Evolutionary conservation across 2,888 invertebrate species (phyloP), one percentile per base, ranked within the genome.

Genomic region (Formica aserva): DNA sequence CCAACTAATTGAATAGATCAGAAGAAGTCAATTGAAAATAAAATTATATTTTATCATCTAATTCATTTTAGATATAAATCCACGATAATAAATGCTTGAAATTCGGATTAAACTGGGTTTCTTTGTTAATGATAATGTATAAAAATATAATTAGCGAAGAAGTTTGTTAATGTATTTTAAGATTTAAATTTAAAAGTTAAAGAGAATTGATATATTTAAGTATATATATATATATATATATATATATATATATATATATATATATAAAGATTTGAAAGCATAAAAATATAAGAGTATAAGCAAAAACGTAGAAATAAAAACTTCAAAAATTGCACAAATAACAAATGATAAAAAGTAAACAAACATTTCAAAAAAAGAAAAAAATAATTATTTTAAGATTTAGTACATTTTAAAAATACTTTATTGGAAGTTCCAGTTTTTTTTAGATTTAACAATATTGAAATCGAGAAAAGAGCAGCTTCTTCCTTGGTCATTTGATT

Each of bases 1-100:
- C 80, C 57, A 22, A 72, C 69, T 76, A 72, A 48, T 80, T 32
- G 22, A 38, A n/a, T 26, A 38, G 29, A 38, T 74, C 60, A 38
- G 76, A n/a, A 18, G 13, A 78, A 32, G 6, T 74, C 74, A 78
- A 83, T 81, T 62, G 71, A 86, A 55, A 81, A 38, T 48, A 48
- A 48, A 63, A 66, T 57, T 67, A 41, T 81, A 62, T 78, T 41
- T 62, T 35, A 55, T 57, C 3, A 52, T n/a, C 26, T 35, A 48
- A 52, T 35, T 66, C 52, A 18, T 32, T 48, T 66, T 26, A 0
- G 35, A 65, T 15, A 13, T 52, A 48, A 76, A 76, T n/a, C 22
- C 26, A 76, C 8, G 48, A 66, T 66, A 76, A 35, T 52, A 22
- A 66, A 52, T 18, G 22, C 48, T 65, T 65, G 11, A 18, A 63